Evolutionary conservation across 1,140 invertebrate species (phyloP), one percentile per base, ranked within the genome.

Genomic region (Drosophila ogumai): DNA sequence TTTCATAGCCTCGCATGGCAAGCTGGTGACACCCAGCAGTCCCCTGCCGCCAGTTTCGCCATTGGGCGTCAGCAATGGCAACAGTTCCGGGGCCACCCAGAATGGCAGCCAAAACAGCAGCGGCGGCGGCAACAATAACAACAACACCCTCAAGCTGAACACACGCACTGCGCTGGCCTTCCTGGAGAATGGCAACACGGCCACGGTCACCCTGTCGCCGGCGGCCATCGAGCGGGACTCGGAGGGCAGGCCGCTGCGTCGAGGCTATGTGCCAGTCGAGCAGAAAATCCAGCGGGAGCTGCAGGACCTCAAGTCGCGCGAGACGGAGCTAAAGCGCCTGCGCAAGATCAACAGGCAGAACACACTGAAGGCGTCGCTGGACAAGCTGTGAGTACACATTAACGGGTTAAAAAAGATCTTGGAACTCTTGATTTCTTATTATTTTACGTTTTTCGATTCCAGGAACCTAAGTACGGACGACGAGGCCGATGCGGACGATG

Each of bases 201-300:
- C 56, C 58, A 44, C 69, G 40, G 47, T 59, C 10, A 81, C 79
- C 32, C 68, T 92, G 1, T 92, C 93, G 9, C 92, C 93, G 22
- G 86, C 92, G 22, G 90, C 92, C 34, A 93, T 93, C 52, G 91
- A 93, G 36, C 93, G 94, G 19, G 93, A 94, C 46, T 91, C 93
- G 8, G 94, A 94, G 69, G 94, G 94, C 9, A 94, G 94, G 61
- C 94, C 94, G 0, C 92, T 94, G 22, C 93, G 95, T 32, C 95
- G 95, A 31, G 95, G 95, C 22, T 96, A 94, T 77, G 94, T 95
- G 3, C 95, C 95, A 3, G 96, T 96, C 3, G 96, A 96, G 86
- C 95, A 96, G 73, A 96, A 96, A 91, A 97, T 97, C 60, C 96
- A 96, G 87, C 95, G 95, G 63, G 96, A 97, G 91, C 92, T 97